phyloP scores from a whole-genome alignment of 2,888 invertebrate genomes.

The Philaethria dido region DNA sequence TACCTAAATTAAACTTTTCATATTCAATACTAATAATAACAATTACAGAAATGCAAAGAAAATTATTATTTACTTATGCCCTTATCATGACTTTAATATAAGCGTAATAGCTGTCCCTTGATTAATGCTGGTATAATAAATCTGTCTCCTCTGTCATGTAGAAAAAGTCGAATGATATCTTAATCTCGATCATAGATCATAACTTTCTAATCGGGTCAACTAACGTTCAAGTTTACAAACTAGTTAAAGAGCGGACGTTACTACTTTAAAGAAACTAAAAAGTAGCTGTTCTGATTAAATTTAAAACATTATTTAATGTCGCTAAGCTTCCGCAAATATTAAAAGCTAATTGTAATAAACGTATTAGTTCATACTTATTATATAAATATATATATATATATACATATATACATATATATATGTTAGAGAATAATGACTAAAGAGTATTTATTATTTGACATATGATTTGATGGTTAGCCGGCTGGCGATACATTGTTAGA shows the following conservation, averaged over 20 bases:
- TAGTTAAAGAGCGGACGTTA: slow-evolving; percentile 69
- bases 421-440: too few species aligned
- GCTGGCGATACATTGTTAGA: too few species aligned
- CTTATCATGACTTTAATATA: slow-evolving; percentile 12
- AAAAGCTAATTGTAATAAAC: background rate
- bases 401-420: too few species aligned
- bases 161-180: slow-evolving; percentile 59
- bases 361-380: background rate
- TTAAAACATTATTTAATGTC: slow-evolving; percentile 38
- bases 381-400: too few species aligned
- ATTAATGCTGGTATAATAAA: slow-evolving; percentile 36
- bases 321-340: slow-evolving; percentile 33
- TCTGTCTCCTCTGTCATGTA: slow-evolving; percentile 36
- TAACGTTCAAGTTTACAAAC: slow-evolving; percentile 73
- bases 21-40: too few species aligned
- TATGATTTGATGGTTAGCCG: too few species aligned
- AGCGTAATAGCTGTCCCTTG: slow-evolving; percentile 30
- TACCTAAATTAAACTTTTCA: background rate
- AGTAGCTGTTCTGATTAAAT: slow-evolving; percentile 42
- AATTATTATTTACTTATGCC: background rate
- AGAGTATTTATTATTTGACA: too few species aligned
- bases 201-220: slow-evolving; percentile 75
- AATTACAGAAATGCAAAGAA: too few species aligned
- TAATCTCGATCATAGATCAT: slow-evolving; percentile 71
- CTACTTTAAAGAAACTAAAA: slow-evolving; percentile 45